Evolutionary conservation across 1,140 invertebrate genomes (phyloP), one percentile per base, ranked within the genome.

Genomic region (Neelides sp.): DNA sequence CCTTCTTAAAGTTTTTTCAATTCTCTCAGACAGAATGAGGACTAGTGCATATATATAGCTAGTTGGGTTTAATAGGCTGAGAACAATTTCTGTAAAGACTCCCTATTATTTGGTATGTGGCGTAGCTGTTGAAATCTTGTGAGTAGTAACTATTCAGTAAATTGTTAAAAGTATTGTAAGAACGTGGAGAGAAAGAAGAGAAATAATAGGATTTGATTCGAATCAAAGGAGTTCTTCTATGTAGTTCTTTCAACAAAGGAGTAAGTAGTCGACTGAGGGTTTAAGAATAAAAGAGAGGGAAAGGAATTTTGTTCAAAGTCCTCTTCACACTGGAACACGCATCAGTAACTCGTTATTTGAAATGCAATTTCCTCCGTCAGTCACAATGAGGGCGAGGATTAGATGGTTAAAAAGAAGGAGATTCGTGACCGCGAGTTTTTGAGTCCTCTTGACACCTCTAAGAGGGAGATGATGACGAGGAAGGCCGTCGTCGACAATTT

Each of bases 321-420:
- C 28, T 32, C 28, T 32, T 5, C n/a, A 32, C 28, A 32, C n/a
- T 32, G 27, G 45, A 47, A 44, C 42, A 55, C 48, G 48, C 53
- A 55, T 55, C 53, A 55, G 42, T 55, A 45, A 55, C 48, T 55
- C 48, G 53, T 50, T 55, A 55, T 49, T 55, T 55, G 53, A 50
- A 55, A 55, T 55, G 44, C 53, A 55, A 55, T 55, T 55, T 55
- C 53, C 53, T 55, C 53, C 37, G 53, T 50, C 53, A 55, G 42
- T 55, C 48, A 55, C 48, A 55, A 48, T 52, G 43, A 47, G 44
- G 28, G 28, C 28, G 28, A 32, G n/a, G 28, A 32, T 8, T 5
- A 7, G 28, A 32, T n/a, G 28, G n/a, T 8, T 8, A 13, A 32
- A 32, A 32, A 32, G 28, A 32, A 23, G 48, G 34, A 40, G 13